Evolutionary conservation across 2,797 vertebrate species (phyloP).

Genomic region (Lacerta agilis): DNA sequence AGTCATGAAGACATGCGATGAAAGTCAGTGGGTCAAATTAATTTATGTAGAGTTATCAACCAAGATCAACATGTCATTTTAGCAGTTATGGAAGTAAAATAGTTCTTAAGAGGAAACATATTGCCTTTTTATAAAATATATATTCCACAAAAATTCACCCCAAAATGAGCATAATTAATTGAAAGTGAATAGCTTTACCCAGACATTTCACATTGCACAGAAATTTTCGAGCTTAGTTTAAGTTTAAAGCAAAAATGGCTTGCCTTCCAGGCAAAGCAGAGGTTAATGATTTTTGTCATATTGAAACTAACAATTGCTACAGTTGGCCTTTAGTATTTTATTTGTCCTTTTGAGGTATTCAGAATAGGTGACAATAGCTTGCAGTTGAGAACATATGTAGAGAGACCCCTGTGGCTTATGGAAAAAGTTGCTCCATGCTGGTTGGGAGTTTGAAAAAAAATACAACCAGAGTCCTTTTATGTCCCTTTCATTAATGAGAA

Average conservation of each 20-base stretch:
- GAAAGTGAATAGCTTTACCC: constrained; percentile 41
- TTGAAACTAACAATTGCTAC: constrained; percentile 97
- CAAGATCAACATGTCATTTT: constrained; percentile 46
- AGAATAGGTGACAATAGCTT: constrained; percentile 96
- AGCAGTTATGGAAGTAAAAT: constrained; percentile 14
- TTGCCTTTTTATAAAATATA: constrained; percentile 58
- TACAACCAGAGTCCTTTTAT: constrained; percentile 95
- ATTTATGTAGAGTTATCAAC: constrained; percentile 43
- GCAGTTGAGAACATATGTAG: constrained; percentile 99
- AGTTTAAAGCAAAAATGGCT: constrained; percentile 65
- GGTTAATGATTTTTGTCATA: constrained; percentile 93
- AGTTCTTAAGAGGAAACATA: constrained; percentile 32
- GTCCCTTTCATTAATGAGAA: constrained; percentile 90
- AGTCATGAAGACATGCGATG: constrained; percentile 32
- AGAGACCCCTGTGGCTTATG: constrained; percentile 94
- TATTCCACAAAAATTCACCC: constrained; percentile 15
- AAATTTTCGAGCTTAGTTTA: constrained; percentile 64
- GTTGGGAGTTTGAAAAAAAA: constrained; percentile 92
- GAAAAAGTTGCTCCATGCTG: constrained; percentile 91
- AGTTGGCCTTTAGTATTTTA: constrained; percentile 94
- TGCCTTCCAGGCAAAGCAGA: constrained; percentile 84
- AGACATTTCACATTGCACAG: constrained; percentile 44
- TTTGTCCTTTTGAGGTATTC: constrained; percentile 94
- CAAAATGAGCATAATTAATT: constrained; percentile 49
- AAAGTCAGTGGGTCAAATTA: constrained; percentile 53